Conservation (phyloP, 92 coral and sea anemone genomes). For the Umimayanthus kanabou region DNA sequence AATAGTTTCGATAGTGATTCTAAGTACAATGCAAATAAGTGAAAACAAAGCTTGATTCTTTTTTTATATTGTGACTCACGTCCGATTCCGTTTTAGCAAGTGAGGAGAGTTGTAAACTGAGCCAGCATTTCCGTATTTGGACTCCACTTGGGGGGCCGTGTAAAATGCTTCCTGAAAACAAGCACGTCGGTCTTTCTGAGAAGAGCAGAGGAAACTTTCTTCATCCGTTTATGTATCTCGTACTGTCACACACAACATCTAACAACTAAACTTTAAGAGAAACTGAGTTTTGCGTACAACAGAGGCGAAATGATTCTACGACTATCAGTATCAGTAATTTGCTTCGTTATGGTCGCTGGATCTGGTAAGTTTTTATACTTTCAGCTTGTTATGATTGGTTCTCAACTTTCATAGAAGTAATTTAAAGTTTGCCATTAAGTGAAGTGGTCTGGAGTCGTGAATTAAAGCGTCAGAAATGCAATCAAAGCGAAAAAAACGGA, state of each 20-base stretch:
- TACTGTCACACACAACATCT: not conserved
- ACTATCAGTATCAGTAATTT: not conserved
- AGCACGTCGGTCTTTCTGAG: not conserved
- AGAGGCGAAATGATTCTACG: not conserved
- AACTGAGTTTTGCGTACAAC: not conserved
- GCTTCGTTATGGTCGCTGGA: not conserved
- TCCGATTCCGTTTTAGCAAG: constrained; percentile 16
- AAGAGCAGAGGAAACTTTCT: not conserved
- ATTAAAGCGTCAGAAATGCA: not conserved
- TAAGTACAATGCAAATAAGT: not conserved
- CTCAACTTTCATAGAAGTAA: not conserved
- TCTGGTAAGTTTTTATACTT: constrained; percentile 13
- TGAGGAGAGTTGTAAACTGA: not conserved
- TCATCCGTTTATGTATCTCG: too few relatives aligned
- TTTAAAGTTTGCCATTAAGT: not conserved
- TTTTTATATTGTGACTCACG: not conserved
- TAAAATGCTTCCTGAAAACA: not conserved
- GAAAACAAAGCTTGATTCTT: not conserved
- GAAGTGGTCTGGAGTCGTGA: not conserved
- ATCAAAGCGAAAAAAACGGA: not conserved
- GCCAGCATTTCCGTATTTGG: constrained; percentile 22
- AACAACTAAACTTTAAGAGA: not conserved
- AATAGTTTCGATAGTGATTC: not conserved
- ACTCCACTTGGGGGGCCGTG: not conserved
- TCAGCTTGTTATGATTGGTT: not conserved